A percentile compares a stretch with the other conserved stretches of the same genome.
Evolutionary conservation across 1,140 invertebrate genomes (phyloP).

Genomic region (Sitodiplosis mosellana): DNA sequence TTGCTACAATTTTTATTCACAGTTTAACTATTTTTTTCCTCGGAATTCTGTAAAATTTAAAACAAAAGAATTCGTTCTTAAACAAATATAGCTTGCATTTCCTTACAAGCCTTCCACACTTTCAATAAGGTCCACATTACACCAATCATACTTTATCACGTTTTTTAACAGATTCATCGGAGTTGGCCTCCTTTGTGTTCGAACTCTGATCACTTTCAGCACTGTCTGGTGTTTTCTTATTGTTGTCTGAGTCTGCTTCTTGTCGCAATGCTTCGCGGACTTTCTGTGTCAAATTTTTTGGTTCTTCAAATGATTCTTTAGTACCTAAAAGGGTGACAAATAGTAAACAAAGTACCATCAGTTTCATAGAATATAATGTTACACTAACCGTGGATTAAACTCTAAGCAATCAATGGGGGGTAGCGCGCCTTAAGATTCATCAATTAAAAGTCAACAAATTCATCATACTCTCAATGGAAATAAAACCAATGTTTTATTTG

Average conservation of each 20-base stretch:
- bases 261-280: slow-evolving; percentile 33
- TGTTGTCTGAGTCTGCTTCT: not conserved
- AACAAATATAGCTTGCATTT: too few species aligned
- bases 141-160: not conserved
- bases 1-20: not conserved
- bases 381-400: too few species aligned
- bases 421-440: not conserved
- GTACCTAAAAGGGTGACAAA: slow-evolving; percentile 30
- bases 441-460: not conserved
- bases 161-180: not conserved
- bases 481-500: slow-evolving; percentile 2
- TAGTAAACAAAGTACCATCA: too few species aligned
- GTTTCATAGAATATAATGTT: slow-evolving; percentile 4
- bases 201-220: not conserved
- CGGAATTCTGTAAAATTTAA: too few species aligned
- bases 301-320: slow-evolving; percentile 36
- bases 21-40: not conserved
- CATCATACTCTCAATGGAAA: slow-evolving; percentile 1
- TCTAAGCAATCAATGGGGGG: not conserved
- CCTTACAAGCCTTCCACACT: too few species aligned
- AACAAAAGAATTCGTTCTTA: too few species aligned
- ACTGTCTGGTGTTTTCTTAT: not conserved
- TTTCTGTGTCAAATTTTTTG: slow-evolving; percentile 35
- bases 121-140: too few species aligned
- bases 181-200: not conserved